Base-by-base conservation (phyloP, 2,797 vertebrate genomes). In the Lophotriccus pileatus region DNA sequence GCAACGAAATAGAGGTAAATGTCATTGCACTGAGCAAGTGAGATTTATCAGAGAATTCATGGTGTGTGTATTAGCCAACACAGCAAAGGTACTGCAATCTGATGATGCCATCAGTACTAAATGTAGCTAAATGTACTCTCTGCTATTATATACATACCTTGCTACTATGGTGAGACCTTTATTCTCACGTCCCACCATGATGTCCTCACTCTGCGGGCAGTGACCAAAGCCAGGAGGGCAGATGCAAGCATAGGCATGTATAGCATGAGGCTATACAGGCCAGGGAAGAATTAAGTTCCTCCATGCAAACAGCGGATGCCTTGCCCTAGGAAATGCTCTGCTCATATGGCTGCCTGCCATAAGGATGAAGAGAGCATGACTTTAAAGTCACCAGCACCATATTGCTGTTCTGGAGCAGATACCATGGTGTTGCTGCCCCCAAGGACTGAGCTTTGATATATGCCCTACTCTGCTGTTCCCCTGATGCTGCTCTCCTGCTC, bases 371-470 rank as follows among this genome's bases (percentile, higher is more conserved):
- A 63, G 12, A 86, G 25, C 13, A 56, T 22, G 44, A 47, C 28
- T 81, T 67, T 41, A 23, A 77, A 92, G 37, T 17, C 49, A 36
- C 16, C 46, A 74, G 41, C 43, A 69, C 28, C 2, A 1, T 53
- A 68, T 41, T 90, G 12, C 25, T 8, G 0, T n/a, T 75, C 59
- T 2, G 6, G 24, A 86, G 44, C 21, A 32, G 32, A 21, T 28
- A 28, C 0, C 1, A 0, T 18, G 14, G 44, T 55, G n/a, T n/a
- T 59, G 47, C 44, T 4, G 1, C 15, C 4, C 10, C 32, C 12
- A 59, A 39, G 20, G 81, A 41, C 13, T 50, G 43, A 79, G 12
- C 27, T 81, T 53, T 21, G 5, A 55, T 76, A 49, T 7, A 49
- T 20, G 25, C 8, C 34, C 30, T 64, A 34, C 27, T 79, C 67